Base-by-base conservation (phyloP, 92 coral and sea anemone species). In the Muricea muricata region DNA sequence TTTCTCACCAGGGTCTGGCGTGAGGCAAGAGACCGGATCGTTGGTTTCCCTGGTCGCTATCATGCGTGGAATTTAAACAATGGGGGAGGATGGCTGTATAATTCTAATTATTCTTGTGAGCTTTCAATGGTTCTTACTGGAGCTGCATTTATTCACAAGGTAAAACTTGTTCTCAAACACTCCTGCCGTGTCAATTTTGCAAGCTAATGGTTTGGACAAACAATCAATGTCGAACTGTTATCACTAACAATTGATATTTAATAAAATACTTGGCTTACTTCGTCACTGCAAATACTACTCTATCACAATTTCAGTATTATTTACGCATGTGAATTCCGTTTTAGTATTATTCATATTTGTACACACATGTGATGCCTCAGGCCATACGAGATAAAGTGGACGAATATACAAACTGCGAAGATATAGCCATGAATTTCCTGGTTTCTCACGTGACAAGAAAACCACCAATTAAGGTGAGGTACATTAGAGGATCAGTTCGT, bases 1-100 rank as follows among this genome's bases (percentile, higher is more conserved):
- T n/a, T n/a, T n/a, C n/a, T n/a, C n/a, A n/a, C n/a, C n/a, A 94
- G 98, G 84, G 98, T 95, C 14, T 93, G 98, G 97, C 93, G 98
- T 52, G 98, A 95, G 65, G 86, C 93, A 15, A 84, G 93, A 46
- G 98, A 95, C 56, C 86, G 93, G 23, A 87, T 95, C 35, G 98
- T 95, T 73, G 98, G 98, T 3, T 95, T 95, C 71, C 98, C 98
- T 61, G 98, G 94, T 25, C 92, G 98, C 0, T 95, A 76, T 57
- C 98, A 95, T 81, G 95, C 98, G 2, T 95, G 98, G 98, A 94
- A 95, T 82, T 72, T 87, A 12, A 84, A 83, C 56, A 83, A 82
- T 55, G 86, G 85, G n/a, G n/a, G n/a, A 25, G 94, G 93, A 74
- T 96, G 99, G 99, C 57, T 87, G 24, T 96, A 96, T 55, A 91